These are phyloP conservation scores for Spodoptera litura DNA, from an alignment of 1,140 invertebrate species.

Conservation along the genomic window DNA sequence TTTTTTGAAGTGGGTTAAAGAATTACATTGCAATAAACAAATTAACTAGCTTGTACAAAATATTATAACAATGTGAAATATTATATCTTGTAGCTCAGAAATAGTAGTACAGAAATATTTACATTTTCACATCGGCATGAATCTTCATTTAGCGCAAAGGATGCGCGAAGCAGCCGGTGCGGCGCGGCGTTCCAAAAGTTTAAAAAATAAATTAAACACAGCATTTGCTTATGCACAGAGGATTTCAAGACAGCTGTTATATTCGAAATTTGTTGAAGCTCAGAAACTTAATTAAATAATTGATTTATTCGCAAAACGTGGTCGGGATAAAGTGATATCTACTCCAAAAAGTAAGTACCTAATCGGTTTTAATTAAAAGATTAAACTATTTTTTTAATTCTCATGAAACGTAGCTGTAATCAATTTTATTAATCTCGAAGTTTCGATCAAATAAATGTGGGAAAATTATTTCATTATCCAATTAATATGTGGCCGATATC, in stretches of 20 bases:
- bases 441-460: no score
- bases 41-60: no score
- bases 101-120: no score
- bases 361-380: not conserved
- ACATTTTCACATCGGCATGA: not conserved
- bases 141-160: not conserved
- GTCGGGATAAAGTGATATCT: not conserved
- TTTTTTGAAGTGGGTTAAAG: no score
- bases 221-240: not conserved
- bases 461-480: no score
- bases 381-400: no score
- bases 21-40: no score
- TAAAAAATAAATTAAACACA: not conserved
- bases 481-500: no score
- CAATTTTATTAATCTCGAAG: no score
- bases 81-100: no score
- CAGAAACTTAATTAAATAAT: constrained; percentile 1
- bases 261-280: not conserved
- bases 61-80: no score
- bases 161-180: not conserved
- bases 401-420: no score
- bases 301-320: constrained; percentile 1
- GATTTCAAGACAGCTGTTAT: not conserved
- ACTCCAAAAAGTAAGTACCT: not conserved
- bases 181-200: not conserved